Evolutionary conservation across 1,140 invertebrate species (phyloP).

Genomic region (Venturia canescens): DNA sequence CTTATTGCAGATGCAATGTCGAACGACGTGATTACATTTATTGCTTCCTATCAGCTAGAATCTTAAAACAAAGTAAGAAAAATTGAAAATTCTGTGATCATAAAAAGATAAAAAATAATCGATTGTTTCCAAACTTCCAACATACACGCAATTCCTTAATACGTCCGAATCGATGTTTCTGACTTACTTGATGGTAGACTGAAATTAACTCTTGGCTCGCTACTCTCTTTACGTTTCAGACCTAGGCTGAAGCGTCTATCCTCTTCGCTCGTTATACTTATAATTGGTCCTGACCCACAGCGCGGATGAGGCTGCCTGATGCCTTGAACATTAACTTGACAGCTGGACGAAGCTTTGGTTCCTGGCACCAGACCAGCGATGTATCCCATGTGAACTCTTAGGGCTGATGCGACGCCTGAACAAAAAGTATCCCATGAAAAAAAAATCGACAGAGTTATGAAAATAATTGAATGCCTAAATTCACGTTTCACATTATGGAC

Average conservation of each 20-base stretch:
- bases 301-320: constrained; percentile 72
- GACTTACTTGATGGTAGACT: constrained; percentile 77
- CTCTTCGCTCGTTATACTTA: constrained; percentile 74
- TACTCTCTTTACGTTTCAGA: constrained; percentile 69
- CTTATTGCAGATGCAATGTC: too few species aligned
- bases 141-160: background rate
- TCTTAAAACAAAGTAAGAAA: too few species aligned
- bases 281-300: constrained; percentile 74
- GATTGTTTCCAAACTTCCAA: background rate
- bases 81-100: too few species aligned
- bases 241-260: constrained; percentile 71
- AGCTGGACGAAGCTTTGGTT: constrained; percentile 75
- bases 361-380: constrained; percentile 83
- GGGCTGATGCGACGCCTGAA: constrained; percentile 82
- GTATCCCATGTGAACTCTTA: constrained; percentile 84
- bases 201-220: constrained; percentile 82
- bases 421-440: too few species aligned
- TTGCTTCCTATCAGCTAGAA: too few species aligned
- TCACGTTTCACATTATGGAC: too few species aligned
- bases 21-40: too few species aligned
- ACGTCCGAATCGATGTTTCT: background rate
- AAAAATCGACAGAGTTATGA: too few species aligned
- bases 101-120: background rate
- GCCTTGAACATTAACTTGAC: constrained; percentile 72
- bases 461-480: too few species aligned